Evolutionary conservation across 2,113 vertebrate species (phyloP).

Genomic region (Pollachius pollachius): DNA sequence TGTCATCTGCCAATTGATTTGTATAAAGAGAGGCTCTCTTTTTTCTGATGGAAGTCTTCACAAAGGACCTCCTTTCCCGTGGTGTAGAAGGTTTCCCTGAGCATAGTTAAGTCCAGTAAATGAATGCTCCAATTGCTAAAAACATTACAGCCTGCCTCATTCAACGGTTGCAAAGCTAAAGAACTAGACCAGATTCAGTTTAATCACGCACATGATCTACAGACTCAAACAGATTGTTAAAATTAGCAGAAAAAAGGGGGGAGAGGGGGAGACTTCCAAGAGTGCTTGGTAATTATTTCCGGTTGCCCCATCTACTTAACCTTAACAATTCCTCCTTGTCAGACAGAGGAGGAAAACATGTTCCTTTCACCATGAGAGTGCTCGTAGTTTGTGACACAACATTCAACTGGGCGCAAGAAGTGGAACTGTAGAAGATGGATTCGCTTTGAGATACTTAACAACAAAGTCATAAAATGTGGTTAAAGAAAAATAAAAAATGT

Average conservation of each 20-base stretch:
- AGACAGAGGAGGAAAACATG: constrained; percentile 73
- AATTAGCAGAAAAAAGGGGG: constrained; percentile 75
- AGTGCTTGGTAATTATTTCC: constrained; percentile 87
- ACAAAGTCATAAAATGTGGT: too few species aligned
- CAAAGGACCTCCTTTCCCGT: constrained; percentile 81
- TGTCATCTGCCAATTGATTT: constrained; percentile 89
- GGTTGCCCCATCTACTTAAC: constrained; percentile 87
- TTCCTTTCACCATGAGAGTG: constrained; percentile 59
- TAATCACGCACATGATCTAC: constrained; percentile 61
- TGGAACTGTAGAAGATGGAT: too few species aligned
- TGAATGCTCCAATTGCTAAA: constrained; percentile 79
- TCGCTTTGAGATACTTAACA: not conserved
- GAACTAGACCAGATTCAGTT: constrained; percentile 60
- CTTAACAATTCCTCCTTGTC: constrained; percentile 83
- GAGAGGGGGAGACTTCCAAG: constrained; percentile 48
- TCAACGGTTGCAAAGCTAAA: constrained; percentile 75
- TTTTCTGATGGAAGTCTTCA: constrained; percentile 81
- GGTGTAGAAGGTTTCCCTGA: constrained; percentile 77
- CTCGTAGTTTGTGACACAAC: constrained; percentile 56
- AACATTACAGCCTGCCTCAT: constrained; percentile 72
- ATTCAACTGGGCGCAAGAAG: constrained; percentile 30
- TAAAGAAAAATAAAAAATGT: too few species aligned
- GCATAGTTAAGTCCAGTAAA: constrained; percentile 82
- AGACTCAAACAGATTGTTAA: constrained; percentile 52
- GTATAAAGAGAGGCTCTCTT: constrained; percentile 82